Base-by-base conservation (phyloP, 2,797 vertebrate species). In the Alcedo atthis region DNA sequence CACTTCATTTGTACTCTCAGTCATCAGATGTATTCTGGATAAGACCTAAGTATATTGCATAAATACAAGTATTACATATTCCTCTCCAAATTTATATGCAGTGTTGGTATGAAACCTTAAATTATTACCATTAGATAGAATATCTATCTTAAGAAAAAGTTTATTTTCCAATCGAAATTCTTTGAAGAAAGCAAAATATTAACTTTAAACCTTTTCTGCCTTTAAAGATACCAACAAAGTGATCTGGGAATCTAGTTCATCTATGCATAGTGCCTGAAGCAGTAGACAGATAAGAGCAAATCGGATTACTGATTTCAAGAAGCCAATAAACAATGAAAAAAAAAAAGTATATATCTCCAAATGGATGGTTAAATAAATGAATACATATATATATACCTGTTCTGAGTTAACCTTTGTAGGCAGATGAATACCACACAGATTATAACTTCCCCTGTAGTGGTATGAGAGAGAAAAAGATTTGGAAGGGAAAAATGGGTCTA, bases 121-220 rank as follows among this genome's bases (percentile, higher is more conserved):
- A 92, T 58, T 69, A 68, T 88, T 89, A 51, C 20, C 12, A 8
- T 61, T 74, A 66, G 57, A 57, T n/a, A 74, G 22, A 74, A 57
- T 55, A 80, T 20, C 24, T 70, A 30, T 64, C 80, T 91, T 64
- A 77, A 82, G 49, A 48, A 80, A 77, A 81, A 14, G 1, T 57
- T 87, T 92, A 18, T 42, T 71, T 28, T 78, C 25, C 49, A 75
- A 46, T 3, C 77, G 10, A 85, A 68, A 78, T 54, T 78, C 45
- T 92, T 85, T 61, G 22, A 37, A 81, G 58, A 78, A 91, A 80
- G 33, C 2, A 63, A 77, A 85, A 64, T 55, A 75, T 45, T 92
- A 74, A 70, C 49, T 91, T 89, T 80, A 81, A 94, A 45, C 45
- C 49, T 81, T 82, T 91, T 81, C 74, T 93, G 54, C 55, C 66